Percentiles rank a stretch among this genome's conserved stretches.
These are phyloP conservation scores for Passerina amoena DNA, from an alignment of 2,113 vertebrate genomes.

Conservation along the genomic window DNA sequence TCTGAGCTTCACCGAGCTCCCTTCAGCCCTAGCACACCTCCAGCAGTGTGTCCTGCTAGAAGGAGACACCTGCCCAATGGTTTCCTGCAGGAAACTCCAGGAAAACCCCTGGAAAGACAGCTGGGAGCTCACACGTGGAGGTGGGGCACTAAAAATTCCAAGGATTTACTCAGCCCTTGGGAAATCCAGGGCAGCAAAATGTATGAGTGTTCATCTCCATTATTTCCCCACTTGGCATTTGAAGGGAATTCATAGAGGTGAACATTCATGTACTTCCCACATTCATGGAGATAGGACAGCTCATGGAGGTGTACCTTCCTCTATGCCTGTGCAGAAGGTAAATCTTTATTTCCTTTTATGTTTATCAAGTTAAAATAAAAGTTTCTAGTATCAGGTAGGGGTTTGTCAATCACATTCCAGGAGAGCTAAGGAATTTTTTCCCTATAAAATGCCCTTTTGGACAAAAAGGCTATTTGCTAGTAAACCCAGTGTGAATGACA, in stretches of 20 bases:
- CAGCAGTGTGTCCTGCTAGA: background rate
- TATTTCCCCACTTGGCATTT: background rate
- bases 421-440: background rate
- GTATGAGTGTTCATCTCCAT: background rate
- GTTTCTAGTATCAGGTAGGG: background rate
- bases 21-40: background rate
- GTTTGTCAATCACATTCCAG: background rate
- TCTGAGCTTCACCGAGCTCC: background rate
- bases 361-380: background rate
- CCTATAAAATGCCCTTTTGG: background rate
- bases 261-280: background rate
- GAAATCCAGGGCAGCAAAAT: background rate
- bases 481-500: background rate
- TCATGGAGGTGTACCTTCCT: background rate
- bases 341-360: background rate
- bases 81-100: background rate
- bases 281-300: too few species aligned
- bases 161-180: background rate
- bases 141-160: background rate
- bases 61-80: background rate
- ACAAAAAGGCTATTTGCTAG: background rate
- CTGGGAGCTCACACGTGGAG: background rate
- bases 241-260: background rate
- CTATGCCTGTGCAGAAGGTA: background rate
- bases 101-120: accelerated